Evolutionary conservation across 1,140 invertebrate genomes (phyloP).

Genomic region (Mycetomoellerius zeteki): DNA sequence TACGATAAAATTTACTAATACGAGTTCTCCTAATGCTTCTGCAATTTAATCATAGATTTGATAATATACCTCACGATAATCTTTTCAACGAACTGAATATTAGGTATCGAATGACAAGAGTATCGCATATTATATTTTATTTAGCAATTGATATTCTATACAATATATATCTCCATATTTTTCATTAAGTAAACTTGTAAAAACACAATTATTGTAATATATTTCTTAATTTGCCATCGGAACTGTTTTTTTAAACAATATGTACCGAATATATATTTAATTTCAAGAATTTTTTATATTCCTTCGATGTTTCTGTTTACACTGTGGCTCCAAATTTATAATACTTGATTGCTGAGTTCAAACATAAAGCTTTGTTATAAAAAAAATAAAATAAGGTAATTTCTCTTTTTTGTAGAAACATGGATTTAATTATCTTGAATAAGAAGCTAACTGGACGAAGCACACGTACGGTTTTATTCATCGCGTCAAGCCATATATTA

Average conservation of each 20-base stretch:
- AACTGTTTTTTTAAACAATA: constrained; percentile 4
- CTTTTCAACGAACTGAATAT: constrained; percentile 70
- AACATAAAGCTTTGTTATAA: neutral
- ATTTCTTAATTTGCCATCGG: neutral
- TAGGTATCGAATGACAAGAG: constrained; percentile 54
- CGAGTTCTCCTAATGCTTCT: neutral
- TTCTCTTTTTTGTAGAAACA: neutral
- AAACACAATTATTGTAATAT: neutral
- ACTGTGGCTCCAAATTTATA: neutral
- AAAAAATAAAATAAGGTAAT: neutral
- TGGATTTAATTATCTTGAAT: neutral
- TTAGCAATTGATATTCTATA: constrained; percentile 6
- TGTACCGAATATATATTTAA: neutral
- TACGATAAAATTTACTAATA: neutral
- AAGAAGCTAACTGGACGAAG: neutral
- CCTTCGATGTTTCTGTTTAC: neutral
- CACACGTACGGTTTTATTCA: constrained; percentile 28
- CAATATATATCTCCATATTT: neutral
- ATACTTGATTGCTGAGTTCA: neutral
- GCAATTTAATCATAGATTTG: neutral
- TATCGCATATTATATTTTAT: neutral
- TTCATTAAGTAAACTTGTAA: neutral
- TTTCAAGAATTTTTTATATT: neutral
- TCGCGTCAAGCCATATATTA: constrained; percentile 20
- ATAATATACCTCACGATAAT: constrained; percentile 43